Evolutionary conservation across 2,888 invertebrate genomes (phyloP), one percentile per base, ranked within the genome.

Genomic region (Phlogophora meticulosa): DNA sequence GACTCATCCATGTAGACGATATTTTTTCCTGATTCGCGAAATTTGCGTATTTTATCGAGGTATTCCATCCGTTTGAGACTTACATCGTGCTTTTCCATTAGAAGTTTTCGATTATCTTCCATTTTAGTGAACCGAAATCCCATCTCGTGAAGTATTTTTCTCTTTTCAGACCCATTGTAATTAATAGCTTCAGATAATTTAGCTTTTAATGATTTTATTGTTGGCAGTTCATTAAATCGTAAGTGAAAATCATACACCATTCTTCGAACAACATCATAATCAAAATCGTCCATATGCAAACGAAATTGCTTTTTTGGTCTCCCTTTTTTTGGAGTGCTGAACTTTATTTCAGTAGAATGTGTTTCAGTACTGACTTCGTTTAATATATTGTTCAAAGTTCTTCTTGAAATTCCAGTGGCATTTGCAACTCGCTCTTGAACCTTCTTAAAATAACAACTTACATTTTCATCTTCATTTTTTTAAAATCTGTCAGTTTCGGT

Each of bases 91-190:
- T 28, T 28, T 28, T 28, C 28, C 28, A 28, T 28, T 28, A 28
- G 28, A 28, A 28, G 4, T 28, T 28, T 28, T 28, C 28, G 28
- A 28, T 28, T 28, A 28, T 28, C 28, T 28, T 28, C 28, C 28
- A 28, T 28, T 28, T 28, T 28, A 28, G 28, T 28, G 36, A 36
- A 9, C 11, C 40, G 40, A 40, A 40, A 40, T 40, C n/a, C n/a
- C 40, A 40, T 40, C 40, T 75, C 68, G 56, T 73, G 64, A 70
- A 70, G 58, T 67, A 72, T 58, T 65, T 59, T 65, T 65, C 65
- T 63, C 65, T 75, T 75, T 72, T 75, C 69, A 60, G 69, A 74
- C 51, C 58, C 62, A 71, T 71, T 75, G 51, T 68, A 53, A 38
- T 53, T 53, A 53, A 75, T 73, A 65, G 73, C 52, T 46, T 73